Conservation (phyloP, 2,888 invertebrate genomes). For the Xestia xanthographa region DNA sequence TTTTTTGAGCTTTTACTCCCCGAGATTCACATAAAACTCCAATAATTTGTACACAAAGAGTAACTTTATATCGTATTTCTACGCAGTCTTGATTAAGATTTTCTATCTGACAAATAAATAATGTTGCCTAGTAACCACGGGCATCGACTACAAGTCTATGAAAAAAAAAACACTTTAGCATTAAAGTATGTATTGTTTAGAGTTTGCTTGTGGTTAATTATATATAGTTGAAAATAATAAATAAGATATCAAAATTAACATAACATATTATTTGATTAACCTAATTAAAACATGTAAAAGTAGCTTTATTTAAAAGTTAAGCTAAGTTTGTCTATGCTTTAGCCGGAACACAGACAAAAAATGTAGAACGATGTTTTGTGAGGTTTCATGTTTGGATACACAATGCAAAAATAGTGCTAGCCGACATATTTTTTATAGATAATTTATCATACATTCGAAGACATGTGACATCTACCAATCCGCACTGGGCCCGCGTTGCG, state of each 20-base stretch:
- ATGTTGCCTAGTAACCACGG: conserved; percentile 59
- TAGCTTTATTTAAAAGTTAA: conserved; percentile 17
- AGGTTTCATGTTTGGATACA: conserved; percentile 28
- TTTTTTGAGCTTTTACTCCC: conserved; percentile 48
- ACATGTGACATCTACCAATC: too few species aligned
- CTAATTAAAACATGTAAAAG: background rate
- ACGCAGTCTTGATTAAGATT: background rate
- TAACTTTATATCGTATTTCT: background rate
- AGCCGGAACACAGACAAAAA: conserved; percentile 53
- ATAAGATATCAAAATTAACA: background rate
- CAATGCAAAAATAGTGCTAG: background rate
- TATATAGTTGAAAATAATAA: background rate
- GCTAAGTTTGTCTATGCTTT: conserved; percentile 34
- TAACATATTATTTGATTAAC: too few species aligned
- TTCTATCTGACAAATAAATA: conserved; percentile 44
- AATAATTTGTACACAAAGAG: conserved; percentile 1
- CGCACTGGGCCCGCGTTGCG: too few species aligned
- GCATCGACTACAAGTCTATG: background rate
- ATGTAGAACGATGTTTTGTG: background rate
- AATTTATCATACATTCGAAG: too few species aligned
- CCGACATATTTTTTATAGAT: too few species aligned
- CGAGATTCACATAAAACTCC: conserved; percentile 9
- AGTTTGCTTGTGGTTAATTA: background rate
- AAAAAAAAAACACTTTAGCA: background rate
- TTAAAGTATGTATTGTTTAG: background rate